These are phyloP conservation scores for Antechinus flavipes DNA, from an alignment of 2,113 vertebrate species.

Conservation along the genomic window DNA sequence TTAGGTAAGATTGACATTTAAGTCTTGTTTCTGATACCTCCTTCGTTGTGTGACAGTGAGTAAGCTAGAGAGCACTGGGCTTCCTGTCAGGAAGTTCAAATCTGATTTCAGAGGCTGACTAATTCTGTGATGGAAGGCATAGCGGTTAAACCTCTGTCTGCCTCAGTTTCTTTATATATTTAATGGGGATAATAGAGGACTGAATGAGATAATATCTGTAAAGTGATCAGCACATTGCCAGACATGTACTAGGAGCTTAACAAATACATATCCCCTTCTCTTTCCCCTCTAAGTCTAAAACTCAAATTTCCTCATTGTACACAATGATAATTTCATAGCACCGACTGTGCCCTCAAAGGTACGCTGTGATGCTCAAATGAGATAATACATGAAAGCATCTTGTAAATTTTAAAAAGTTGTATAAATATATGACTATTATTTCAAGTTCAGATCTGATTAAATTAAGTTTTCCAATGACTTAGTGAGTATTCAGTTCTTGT, in stretches of 20 bases:
- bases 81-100: background rate
- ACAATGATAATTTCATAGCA: background rate
- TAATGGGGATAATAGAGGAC: background rate
- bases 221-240: background rate
- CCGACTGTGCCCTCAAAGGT: background rate
- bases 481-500: conserved; percentile 8
- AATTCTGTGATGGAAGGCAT: background rate
- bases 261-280: background rate
- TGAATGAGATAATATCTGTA: background rate
- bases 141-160: background rate
- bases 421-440: background rate
- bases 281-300: background rate
- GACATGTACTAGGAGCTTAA: background rate
- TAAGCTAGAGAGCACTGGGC: background rate
- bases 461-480: background rate
- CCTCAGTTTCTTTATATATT: background rate
- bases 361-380: background rate
- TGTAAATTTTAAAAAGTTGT: background rate
- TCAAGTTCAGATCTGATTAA: background rate
- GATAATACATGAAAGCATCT: background rate
- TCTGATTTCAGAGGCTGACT: background rate
- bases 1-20: background rate
- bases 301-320: background rate
- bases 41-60: background rate
- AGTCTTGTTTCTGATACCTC: background rate